These are phyloP conservation scores for Ageneiosus marmoratus DNA, from an alignment of 2,113 vertebrate genomes.

Conservation along the genomic window DNA sequence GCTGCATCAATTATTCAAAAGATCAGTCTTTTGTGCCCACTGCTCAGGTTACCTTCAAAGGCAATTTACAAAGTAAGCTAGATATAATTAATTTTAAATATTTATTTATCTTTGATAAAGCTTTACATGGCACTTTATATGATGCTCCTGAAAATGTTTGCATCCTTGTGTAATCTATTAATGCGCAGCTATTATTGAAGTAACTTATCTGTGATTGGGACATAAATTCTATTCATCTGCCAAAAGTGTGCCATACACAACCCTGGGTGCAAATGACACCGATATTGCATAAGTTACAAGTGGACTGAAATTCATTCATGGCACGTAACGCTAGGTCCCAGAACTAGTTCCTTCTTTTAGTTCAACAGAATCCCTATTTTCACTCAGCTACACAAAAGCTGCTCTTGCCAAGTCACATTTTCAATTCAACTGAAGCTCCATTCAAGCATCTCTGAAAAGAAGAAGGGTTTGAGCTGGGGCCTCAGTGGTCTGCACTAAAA, in stretches of 20 bases:
- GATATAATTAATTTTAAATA: background rate
- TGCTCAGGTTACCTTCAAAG: background rate
- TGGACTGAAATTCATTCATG: conserved; percentile 24
- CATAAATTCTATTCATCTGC: background rate
- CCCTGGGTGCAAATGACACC: background rate
- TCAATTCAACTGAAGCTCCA: conserved; percentile 26
- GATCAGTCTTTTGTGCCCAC: conserved; percentile 16
- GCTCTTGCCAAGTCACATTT: conserved; percentile 33
- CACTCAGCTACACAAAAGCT: conserved; percentile 17
- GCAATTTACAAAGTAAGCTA: background rate
- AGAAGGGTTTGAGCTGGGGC: conserved; percentile 10
- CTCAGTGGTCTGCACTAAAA: conserved; percentile 24
- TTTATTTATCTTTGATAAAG: background rate
- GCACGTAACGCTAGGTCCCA: conserved; percentile 10
- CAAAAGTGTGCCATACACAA: background rate
- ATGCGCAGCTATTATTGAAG: background rate
- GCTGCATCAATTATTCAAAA: conserved; percentile 27
- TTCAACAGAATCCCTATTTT: conserved; percentile 40
- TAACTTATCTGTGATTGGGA: background rate
- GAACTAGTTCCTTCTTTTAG: conserved; percentile 18
- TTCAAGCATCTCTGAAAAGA: conserved; percentile 12
- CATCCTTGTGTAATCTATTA: background rate
- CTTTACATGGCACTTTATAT: background rate
- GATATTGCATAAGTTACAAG: conserved; percentile 9
- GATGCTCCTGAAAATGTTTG: background rate